Conservation (phyloP, 23 tunicate genomes). For the Diplosoma virens region DNA sequence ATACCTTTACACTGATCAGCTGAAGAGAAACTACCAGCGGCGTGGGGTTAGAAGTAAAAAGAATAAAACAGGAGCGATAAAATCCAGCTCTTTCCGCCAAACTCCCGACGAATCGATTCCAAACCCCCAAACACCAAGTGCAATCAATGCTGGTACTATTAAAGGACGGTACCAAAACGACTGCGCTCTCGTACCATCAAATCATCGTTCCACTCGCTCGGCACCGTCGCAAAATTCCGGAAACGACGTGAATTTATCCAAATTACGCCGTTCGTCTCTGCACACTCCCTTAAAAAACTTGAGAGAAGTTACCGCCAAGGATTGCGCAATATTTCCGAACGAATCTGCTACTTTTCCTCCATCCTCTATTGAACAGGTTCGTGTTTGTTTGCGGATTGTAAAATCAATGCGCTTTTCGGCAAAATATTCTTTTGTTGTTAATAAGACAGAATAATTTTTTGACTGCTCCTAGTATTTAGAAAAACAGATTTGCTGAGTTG, state of each 20-base stretch:
- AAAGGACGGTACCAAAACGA: not conserved
- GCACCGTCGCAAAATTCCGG: slow-evolving; percentile 17
- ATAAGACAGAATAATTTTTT: too few species aligned
- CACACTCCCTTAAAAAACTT: not conserved
- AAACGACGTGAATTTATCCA: not conserved
- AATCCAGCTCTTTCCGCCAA: slow-evolving; percentile 41
- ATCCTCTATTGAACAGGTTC: too few species aligned
- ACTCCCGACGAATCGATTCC: not conserved
- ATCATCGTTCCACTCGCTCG: slow-evolving; percentile 10
- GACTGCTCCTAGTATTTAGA: too few species aligned
- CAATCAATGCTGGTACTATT: not conserved
- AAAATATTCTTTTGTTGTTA: too few species aligned
- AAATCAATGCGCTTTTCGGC: too few species aligned
- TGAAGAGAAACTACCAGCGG: not conserved
- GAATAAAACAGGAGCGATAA: not conserved
- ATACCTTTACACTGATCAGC: slow-evolving; percentile 46
- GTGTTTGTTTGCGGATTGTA: too few species aligned
- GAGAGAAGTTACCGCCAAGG: not conserved
- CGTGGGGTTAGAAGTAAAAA: slow-evolving; percentile 29
- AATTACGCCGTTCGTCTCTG: slow-evolving; percentile 10
- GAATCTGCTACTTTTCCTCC: too few species aligned
- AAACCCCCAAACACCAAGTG: not conserved
- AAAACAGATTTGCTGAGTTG: too few species aligned
- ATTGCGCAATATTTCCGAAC: not conserved
- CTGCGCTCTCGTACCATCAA: not conserved